Evolutionary conservation across 2,797 vertebrate species (phyloP), one percentile per base, ranked within the genome.

Genomic region (Emydoidea blandingii): DNA sequence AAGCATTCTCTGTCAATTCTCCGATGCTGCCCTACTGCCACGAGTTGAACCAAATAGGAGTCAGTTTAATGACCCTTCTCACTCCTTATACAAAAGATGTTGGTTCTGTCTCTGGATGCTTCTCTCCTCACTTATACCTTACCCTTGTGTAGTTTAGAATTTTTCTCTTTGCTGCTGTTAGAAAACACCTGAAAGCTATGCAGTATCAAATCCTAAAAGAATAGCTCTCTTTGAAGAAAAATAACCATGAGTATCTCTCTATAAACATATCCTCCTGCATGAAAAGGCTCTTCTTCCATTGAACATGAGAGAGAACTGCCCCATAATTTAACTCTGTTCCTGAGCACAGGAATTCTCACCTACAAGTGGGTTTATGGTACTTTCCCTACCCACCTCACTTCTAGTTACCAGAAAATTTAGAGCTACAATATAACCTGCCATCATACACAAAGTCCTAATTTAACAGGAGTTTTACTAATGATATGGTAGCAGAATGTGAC

Each of bases 1-100:
- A 96, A 97, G 92, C 56, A 41, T 95, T 93, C 95, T 97, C 96
- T 96, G 49, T 96, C 89, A 65, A 50, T 88, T 94, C 90, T 96
- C 95, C 96, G 94, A 18, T 68, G 37, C 37, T 72, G 68, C 68
- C 68, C 25, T 76, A 68, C 19, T 68, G 34, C 62, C 34, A 93
- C 84, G 90, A 95, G 91, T 94, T 2, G 29, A 96, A 96, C 92
- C 53, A 83, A 95, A 76, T 72, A 92, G 81, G 82, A 68, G 80
- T 91, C 92, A 78, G 82, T 97, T 95, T 93, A 97, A 97, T 92
- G 86, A 93, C 94, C 88, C 89, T 91, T 56, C 95, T 96, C 85
- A 95, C 52, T 76, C 89, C 90, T 76, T 47, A 76, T 41, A 92
- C 94, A 83, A 91, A 94, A 91, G 65, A 86, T 96, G 92, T 97